A percentile compares a stretch with the other conserved stretches of the same genome.
These are phyloP conservation scores for Montipora capricornis DNA, from an alignment of 64 coral and sea anemone species.

Conservation along the genomic window DNA sequence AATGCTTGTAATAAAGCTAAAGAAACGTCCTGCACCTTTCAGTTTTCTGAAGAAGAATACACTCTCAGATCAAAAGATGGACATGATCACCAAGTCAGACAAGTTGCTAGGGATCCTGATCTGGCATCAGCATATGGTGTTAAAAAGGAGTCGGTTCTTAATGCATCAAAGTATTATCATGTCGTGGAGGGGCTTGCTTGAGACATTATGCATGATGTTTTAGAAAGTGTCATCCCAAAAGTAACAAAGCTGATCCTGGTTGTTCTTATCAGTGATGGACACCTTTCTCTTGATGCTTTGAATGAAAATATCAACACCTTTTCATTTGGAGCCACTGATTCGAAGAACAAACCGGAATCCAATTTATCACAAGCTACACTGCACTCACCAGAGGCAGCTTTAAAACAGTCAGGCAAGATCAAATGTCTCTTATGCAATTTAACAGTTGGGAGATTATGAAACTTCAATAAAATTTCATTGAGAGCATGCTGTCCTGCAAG, in stretches of 20 bases:
- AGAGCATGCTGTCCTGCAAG: not conserved
- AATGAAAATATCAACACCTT: conserved; percentile 6
- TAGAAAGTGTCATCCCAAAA: conserved; percentile 20
- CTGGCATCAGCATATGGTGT: conserved; percentile 15
- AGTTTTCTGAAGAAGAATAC: conserved; percentile 17
- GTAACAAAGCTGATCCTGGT: conserved; percentile 1
- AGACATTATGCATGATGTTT: conserved; percentile 36
- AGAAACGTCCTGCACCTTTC: too few species aligned
- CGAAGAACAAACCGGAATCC: not conserved
- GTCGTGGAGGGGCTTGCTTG: conserved; percentile 28
- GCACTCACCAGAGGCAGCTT: not conserved
- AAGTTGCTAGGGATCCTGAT: not conserved
- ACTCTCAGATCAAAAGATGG: conserved; percentile 12
- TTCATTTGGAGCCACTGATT: conserved; percentile 8
- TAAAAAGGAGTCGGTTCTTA: conserved; percentile 5
- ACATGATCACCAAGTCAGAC: not conserved
- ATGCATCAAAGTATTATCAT: conserved; percentile 24
- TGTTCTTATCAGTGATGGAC: not conserved
- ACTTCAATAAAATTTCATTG: not conserved
- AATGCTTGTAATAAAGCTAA: too few species aligned
- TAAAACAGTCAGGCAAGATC: not conserved
- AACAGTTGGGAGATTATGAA: not conserved
- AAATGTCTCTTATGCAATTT: not conserved
- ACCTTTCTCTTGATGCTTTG: not conserved
- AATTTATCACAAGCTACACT: not conserved